Evolutionary conservation across 2,888 invertebrate species (phyloP), one percentile per base, ranked within the genome.

Genomic region (Deladenus siricidicola): DNA sequence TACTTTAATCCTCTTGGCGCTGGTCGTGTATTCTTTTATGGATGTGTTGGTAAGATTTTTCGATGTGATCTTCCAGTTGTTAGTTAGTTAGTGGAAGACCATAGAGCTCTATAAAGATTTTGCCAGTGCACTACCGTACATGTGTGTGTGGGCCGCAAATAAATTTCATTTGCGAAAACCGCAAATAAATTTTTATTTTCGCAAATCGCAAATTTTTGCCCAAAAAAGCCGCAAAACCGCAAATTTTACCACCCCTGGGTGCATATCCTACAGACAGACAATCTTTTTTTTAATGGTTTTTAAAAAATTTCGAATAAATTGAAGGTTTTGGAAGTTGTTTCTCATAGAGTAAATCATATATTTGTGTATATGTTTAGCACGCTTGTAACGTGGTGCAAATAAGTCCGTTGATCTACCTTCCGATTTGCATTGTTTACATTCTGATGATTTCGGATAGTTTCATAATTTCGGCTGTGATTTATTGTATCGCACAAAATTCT

Each of bases 401-500:
- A 23, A 63, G 57, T 4, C 63, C 63, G 23, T 49, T 48, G n/a
- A 59, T 70, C 10, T 69, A 69, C 49, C 45, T 67, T 44, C 50
- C 56, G 21, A 70, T 69, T 26, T 63, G 62, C 54, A 43, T 77
- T 19, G 65, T 74, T 51, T 76, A 76, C 58, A 70, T 76, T 10
- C 64, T 76, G 17, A 70, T 76, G 66, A 77, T 76, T 51, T 42
- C 70, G 43, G 65, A 64, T 19, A 74, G 74, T 6, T 76, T 76
- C 56, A 60, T 68, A 6, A 60, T 77, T 24, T 77, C 76, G 0
- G 69, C 71, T 21, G 60, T 77, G 49, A 76, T 76, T 53, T 77
- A 73, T 58, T 70, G 66, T 45, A 77, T 76, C 60, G 76, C 76
- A 19, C 71, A 72, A 28, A 76, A 72, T 39, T 64, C 73, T 17